Evolutionary conservation across 2,113 vertebrate genomes (phyloP), one percentile per base, ranked within the genome.

Genomic region (Lampris megalopsis): DNA sequence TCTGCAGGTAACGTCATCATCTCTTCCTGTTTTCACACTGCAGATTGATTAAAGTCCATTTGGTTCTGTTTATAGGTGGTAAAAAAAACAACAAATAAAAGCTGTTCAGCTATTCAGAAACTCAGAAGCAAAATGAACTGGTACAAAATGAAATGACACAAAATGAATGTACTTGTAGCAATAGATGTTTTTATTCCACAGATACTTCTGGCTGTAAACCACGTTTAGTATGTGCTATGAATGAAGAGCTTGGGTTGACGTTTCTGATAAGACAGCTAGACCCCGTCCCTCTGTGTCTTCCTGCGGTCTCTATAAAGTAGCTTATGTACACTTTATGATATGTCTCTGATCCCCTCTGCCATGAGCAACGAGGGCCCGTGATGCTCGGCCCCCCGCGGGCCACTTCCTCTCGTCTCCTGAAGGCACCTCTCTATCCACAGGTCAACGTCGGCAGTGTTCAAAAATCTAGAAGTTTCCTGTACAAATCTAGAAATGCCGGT

Each of bases 311-410:
- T 82, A 82, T 70, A 88, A 86, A 86, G 73, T 73, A 81, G 77
- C 71, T 43, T 86, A 91, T 92, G 75, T 89, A 92, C 83, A 93
- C 68, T 80, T 80, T 76, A 76, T 90, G 87, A 92, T 92, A 90
- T 91, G 87, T 88, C 60, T 89, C 43, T 74, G 77, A 48, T 73
- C 84, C 37, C 43, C 53, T 71, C 86, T 81, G 67, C 60, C 62
- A 10, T 71, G 71, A 73, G 81, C 85, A 65, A 73, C 61, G 61
- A n/a, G 73, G 86, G 87, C 86, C 80, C 60, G 68, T 77, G 63
- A 71, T 76, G 82, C 76, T 59, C 62, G 49, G 13, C 41, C 47
- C 6, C n/a, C 60, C 71, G 9, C 60, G 59, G 65, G 24, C 56
- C 63, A 76, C 71, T 73, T 60, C 71, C 48, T 41, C 45, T 81